phyloP scores from a whole-genome alignment of 2,888 invertebrate species.

The Gymnosoma rotundatum region DNA sequence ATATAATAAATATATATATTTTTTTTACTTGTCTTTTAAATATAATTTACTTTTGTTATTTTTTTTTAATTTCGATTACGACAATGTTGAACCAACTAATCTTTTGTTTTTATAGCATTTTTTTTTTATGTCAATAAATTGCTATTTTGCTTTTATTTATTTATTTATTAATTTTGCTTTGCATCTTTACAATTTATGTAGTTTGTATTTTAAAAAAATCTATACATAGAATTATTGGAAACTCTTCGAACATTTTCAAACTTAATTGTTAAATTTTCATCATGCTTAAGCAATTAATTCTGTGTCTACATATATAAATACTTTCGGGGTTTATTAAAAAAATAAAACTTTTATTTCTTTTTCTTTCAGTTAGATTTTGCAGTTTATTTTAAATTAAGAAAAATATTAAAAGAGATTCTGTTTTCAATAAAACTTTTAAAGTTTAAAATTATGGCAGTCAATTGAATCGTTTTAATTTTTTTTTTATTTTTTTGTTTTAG shows the following conservation, averaged over 20 bases:
- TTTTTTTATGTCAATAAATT: slow-evolving; percentile 54
- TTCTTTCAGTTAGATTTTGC: not conserved
- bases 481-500: slow-evolving; percentile 6
- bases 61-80: slow-evolving; percentile 72
- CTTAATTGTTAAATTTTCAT: not conserved
- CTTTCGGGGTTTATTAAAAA: slow-evolving; percentile 24
- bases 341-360: slow-evolving; percentile 23
- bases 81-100: slow-evolving; percentile 75
- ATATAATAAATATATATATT: slow-evolving; percentile 19
- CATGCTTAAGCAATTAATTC: not conserved
- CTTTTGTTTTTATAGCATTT: slow-evolving; percentile 62
- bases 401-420: slow-evolving; percentile 31
- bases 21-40: slow-evolving; percentile 27
- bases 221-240: not conserved
- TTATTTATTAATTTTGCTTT: slow-evolving; percentile 2
- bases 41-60: slow-evolving; percentile 49
- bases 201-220: slow-evolving; percentile 34
- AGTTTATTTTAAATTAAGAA: slow-evolving; percentile 52
- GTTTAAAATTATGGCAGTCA: slow-evolving; percentile 69
- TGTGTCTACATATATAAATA: not conserved
- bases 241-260: not conserved
- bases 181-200: slow-evolving; percentile 36
- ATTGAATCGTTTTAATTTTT: slow-evolving; percentile 53
- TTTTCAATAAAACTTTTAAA: not conserved
- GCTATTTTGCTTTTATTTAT: slow-evolving; percentile 47